Evolutionary conservation across 2,113 vertebrate genomes (phyloP).

Genomic region (Cygnus atratus): DNA sequence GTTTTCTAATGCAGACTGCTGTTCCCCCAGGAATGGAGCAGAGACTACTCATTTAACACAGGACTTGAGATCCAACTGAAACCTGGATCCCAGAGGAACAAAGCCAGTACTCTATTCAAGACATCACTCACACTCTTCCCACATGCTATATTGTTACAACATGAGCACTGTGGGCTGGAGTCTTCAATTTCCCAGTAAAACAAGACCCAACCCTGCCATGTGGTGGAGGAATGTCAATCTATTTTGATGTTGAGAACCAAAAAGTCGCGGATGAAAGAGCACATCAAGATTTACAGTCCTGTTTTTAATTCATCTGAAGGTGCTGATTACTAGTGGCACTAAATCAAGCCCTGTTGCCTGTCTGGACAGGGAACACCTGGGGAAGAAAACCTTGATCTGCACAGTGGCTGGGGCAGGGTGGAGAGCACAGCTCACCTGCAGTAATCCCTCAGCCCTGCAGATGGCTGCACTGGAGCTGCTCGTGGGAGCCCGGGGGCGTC

Average conservation of each 20-base stretch:
- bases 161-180: not conserved
- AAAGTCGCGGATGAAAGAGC: conserved; percentile 46
- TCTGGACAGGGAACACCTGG: conserved; percentile 23
- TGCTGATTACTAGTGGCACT: conserved; percentile 36
- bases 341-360: not conserved
- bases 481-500: fast-evolving
- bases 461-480: conserved; percentile 21
- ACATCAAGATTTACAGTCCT: conserved; percentile 5
- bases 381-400: not conserved
- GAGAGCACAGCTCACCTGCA: not conserved
- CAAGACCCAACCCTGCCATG: conserved; percentile 7
- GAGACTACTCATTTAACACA: conserved; percentile 22
- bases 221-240: conserved; percentile 28
- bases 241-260: conserved; percentile 47
- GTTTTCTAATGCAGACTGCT: conserved; percentile 33
- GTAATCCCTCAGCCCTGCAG: conserved; percentile 32
- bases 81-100: conserved; percentile 45
- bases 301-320: conserved; percentile 54
- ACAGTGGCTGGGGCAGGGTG: not conserved
- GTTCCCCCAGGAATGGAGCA: not conserved
- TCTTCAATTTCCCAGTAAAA: conserved; percentile 53
- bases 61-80: not conserved
- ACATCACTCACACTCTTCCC: conserved; percentile 10
- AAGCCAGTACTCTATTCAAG: conserved; percentile 25
- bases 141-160: not conserved